Evolutionary conservation across 2,888 invertebrate species (phyloP).

Genomic region (Ennomos erosarius): DNA sequence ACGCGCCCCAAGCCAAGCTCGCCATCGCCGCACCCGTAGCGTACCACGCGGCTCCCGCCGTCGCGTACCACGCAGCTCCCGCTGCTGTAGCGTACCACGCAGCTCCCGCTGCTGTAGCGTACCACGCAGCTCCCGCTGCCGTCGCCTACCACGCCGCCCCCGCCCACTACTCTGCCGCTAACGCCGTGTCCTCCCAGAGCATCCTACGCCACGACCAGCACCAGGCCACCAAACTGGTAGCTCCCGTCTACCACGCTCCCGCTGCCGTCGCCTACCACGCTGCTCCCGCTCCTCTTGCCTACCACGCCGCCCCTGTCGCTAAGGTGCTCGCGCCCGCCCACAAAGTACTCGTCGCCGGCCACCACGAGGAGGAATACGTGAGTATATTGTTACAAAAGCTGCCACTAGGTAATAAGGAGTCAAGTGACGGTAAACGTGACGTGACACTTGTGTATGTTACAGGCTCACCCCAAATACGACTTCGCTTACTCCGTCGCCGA

Average conservation of each 20-base stretch:
- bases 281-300: slow-evolving; percentile 51
- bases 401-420: background rate
- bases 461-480: slow-evolving; percentile 86
- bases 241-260: slow-evolving; percentile 47
- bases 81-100: slow-evolving; percentile 42
- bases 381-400: slow-evolving; percentile 37
- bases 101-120: slow-evolving; percentile 42
- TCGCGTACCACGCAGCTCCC: slow-evolving; percentile 48
- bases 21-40: slow-evolving; percentile 49
- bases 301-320: slow-evolving; percentile 53
- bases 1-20: slow-evolving; percentile 39
- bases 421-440: background rate
- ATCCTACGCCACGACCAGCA: slow-evolving; percentile 69
- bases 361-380: slow-evolving; percentile 64
- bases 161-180: slow-evolving; percentile 66
- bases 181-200: slow-evolving; percentile 74
- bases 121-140: slow-evolving; percentile 47
- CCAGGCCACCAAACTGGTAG: slow-evolving; percentile 49
- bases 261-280: slow-evolving; percentile 52
- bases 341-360: slow-evolving; percentile 54
- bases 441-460: slow-evolving; percentile 19
- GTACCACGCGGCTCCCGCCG: slow-evolving; percentile 46
- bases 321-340: too few species aligned
- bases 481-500: slow-evolving; percentile 85
- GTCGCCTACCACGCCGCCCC: slow-evolving; percentile 39